Base-by-base conservation (phyloP, 2,113 vertebrate genomes). In the Xiphophorus hellerii region DNA sequence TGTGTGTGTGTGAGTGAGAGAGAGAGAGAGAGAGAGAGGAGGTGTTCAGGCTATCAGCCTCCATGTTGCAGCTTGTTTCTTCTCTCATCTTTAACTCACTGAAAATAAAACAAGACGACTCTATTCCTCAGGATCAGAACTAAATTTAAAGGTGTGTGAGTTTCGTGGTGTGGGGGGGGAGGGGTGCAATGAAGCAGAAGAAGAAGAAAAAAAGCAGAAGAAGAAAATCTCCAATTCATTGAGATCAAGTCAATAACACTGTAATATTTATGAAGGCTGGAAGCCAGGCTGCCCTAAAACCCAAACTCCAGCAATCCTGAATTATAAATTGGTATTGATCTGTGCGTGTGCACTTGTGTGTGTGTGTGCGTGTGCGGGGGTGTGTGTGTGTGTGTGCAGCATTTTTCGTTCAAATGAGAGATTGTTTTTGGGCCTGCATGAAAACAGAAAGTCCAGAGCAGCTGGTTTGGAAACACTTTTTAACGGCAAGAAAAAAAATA, bases 281-380 rank as follows among this genome's bases (percentile, higher is more conserved):
- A 64, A 93, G 94, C 90, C 87, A 88, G 94, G 84, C 92, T 88
- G 93, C 92, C 93, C 93, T 94, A 95, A 94, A 94, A 94, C 92
- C 93, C 92, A 93, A 94, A 95, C 93, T 94, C 92, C 94, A 94
- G 76, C 90, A 92, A 93, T 95, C 92, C 94, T 95, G 93, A 95
- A 95, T 95, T 94, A 94, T 95, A 93, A 92, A 95, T 92, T 92
- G 89, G 90, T 94, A 95, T 95, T 94, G 94, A 95, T 94, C 91
- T 77, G 3, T 72, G 70, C 68, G 73, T 67, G 42, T 83, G 73
- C 66, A 25, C 1, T 20, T n/a, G 5, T 22, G 54, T 66, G 65
- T 71, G 48, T 54, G 74, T 74, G 70, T 48, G 35, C 69, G 66
- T 66, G 69, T 76, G 76, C 58, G 68, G 69, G 37, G 48, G 35